phyloP scores from a whole-genome alignment of 2,797 vertebrate genomes.

The Silurus aristotelis region DNA sequence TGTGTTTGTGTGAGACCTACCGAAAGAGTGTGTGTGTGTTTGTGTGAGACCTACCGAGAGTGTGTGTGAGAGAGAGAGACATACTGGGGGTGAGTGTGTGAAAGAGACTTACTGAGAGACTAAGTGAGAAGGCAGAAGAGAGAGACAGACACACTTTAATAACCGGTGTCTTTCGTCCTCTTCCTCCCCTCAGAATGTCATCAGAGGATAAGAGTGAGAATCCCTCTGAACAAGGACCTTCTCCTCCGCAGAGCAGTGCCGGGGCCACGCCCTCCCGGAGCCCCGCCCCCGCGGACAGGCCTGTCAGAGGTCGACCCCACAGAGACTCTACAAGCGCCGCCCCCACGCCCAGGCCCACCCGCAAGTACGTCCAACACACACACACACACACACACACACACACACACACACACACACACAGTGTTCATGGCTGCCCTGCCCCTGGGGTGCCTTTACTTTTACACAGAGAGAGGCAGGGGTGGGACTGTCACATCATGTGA shows the following conservation, averaged over 20 bases:
- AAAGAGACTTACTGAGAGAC: neutral
- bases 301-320: conserved; percentile 86
- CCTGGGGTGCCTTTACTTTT: neutral
- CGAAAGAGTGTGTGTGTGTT: no score
- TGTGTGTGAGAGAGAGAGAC: neutral
- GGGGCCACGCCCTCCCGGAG: conserved; percentile 81
- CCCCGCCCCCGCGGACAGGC: conserved; percentile 80
- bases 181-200: conserved; percentile 84
- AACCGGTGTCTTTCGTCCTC: neutral
- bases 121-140: neutral
- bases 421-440: no score
- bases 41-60: neutral
- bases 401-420: no score
- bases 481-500: neutral
- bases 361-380: conserved; percentile 75
- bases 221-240: conserved; percentile 79
- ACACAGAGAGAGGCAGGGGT: neutral
- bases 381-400: no score
- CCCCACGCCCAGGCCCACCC: conserved; percentile 79
- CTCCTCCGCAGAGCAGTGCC: conserved; percentile 80
- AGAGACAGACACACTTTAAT: no score
- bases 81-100: neutral
- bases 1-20: no score
- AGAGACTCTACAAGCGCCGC: conserved; percentile 82
- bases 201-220: conserved; percentile 89